phyloP scores from a whole-genome alignment of 1,140 invertebrate genomes.

The Ceratitis capitata region DNA sequence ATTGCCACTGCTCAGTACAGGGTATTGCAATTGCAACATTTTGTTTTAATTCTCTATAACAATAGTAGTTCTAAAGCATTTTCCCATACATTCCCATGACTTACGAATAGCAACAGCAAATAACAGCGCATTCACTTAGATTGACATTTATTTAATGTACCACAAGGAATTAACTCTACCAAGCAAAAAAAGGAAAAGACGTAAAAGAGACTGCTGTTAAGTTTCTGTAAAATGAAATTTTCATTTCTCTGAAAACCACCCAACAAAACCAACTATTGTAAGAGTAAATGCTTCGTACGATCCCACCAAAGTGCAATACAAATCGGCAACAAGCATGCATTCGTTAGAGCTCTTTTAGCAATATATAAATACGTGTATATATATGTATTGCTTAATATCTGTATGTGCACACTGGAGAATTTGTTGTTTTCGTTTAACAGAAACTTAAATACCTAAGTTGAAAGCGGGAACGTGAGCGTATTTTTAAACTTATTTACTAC shows the following conservation, averaged over 20 bases:
- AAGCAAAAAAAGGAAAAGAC: background rate
- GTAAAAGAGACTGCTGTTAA: background rate
- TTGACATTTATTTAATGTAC: slow-evolving; percentile 31
- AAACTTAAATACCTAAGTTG: background rate
- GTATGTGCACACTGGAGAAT: background rate
- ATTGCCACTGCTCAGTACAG: background rate
- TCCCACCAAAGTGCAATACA: background rate
- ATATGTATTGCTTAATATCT: background rate
- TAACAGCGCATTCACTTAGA: background rate
- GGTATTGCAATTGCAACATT: background rate
- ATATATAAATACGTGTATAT: background rate
- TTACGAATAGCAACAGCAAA: no score
- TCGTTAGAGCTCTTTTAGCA: background rate
- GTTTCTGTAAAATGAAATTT: background rate
- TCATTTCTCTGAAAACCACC: background rate
- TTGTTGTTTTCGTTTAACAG: background rate
- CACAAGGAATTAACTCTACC: background rate
- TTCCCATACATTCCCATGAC: no score
- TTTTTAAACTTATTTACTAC: background rate
- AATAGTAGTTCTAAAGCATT: no score
- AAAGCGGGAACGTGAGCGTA: background rate
- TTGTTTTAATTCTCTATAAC: no score
- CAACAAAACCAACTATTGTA: background rate
- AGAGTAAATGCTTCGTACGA: background rate
- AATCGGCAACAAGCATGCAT: background rate